These are phyloP conservation scores for Ascidia mentula DNA, from an alignment of 23 tunicate genomes.

Conservation along the genomic window DNA sequence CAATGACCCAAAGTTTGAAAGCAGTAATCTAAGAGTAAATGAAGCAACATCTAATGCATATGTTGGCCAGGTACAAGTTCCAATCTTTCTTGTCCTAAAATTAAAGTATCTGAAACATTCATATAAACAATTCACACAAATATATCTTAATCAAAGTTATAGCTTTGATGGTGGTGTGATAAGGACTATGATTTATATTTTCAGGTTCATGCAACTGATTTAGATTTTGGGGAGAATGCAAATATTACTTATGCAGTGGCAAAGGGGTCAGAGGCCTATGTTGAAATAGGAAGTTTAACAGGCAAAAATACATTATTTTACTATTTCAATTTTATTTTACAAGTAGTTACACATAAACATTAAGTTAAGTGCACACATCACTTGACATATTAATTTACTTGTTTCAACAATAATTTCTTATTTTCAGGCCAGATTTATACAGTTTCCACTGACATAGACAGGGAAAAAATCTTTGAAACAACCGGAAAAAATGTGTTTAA, in stretches of 20 bases:
- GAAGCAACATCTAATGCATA: background rate
- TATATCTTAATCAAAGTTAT: too few species aligned
- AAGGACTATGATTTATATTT: background rate
- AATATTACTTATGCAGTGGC: background rate
- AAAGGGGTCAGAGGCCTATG: background rate
- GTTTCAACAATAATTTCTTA: background rate
- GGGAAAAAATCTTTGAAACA: background rate
- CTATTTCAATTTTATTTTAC: constrained; percentile 6
- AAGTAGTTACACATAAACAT: too few species aligned
- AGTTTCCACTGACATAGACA: background rate
- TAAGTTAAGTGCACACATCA: too few species aligned
- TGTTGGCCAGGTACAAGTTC: background rate
- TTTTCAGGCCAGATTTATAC: background rate
- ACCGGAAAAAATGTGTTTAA: background rate
- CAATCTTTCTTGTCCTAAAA: too few species aligned
- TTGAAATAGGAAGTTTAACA: background rate
- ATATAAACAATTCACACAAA: too few species aligned
- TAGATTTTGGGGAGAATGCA: background rate
- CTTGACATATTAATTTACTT: too few species aligned
- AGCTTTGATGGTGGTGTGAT: background rate
- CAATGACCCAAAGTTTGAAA: background rate
- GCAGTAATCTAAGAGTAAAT: background rate
- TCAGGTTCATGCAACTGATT: background rate
- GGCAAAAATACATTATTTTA: background rate
- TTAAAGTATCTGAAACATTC: too few species aligned